Conservation (phyloP, 1,140 invertebrate species). For the Scaptomyza graminum region DNA sequence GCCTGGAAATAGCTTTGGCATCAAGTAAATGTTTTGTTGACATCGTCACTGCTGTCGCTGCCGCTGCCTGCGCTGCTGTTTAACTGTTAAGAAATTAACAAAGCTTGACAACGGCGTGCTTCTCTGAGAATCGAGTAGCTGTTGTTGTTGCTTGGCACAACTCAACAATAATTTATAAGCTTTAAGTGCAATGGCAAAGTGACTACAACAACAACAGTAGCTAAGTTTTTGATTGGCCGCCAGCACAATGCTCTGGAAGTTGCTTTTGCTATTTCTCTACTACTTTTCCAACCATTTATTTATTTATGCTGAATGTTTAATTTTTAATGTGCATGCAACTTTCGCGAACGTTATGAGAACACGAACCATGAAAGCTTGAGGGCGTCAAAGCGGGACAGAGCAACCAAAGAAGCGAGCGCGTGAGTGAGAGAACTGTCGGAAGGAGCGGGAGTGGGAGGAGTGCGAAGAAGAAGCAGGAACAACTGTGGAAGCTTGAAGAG, state of each 20-base stretch:
- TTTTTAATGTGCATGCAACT: slow-evolving; percentile 79
- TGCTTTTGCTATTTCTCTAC: slow-evolving; percentile 38
- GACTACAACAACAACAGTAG: slow-evolving; percentile 54
- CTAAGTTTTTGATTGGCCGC: slow-evolving; percentile 72
- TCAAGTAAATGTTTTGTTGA: slow-evolving; percentile 30
- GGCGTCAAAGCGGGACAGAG: background rate
- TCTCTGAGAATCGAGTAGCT: slow-evolving; percentile 53
- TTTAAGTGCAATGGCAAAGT: slow-evolving; percentile 71
- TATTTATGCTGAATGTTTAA: slow-evolving; percentile 78
- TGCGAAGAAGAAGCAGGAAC: background rate
- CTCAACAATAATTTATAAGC: slow-evolving; percentile 79
- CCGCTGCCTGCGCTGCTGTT: slow-evolving; percentile 29
- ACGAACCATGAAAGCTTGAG: slow-evolving; percentile 20
- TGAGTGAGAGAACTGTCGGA: background rate
- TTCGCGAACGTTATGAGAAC: slow-evolving; percentile 38
- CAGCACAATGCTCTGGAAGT: slow-evolving; percentile 51
- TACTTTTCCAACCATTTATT: slow-evolving; percentile 71
- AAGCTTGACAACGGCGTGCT: slow-evolving; percentile 46
- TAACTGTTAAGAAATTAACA: slow-evolving; percentile 73
- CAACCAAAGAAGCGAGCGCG: slow-evolving; percentile 12
- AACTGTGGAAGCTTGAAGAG: slow-evolving; percentile 47
- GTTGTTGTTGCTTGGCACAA: slow-evolving; percentile 42
- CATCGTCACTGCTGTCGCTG: background rate
- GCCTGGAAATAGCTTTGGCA: slow-evolving; percentile 8
- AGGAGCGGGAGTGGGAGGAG: background rate